phyloP scores from a whole-genome alignment of 2,888 invertebrate species.

The Nomada hirtipes region DNA sequence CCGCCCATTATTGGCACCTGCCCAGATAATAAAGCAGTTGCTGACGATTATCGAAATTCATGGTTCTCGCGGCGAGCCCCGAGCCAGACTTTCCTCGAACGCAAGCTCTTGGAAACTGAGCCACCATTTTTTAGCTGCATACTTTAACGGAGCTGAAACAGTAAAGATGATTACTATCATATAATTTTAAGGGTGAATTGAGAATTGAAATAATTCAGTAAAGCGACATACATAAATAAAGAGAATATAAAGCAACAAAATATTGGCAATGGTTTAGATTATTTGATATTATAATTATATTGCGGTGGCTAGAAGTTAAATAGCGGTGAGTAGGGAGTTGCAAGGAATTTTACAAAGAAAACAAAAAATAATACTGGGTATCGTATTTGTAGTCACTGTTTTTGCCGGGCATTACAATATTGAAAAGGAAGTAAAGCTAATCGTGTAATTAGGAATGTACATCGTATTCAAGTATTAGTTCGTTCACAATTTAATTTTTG shows the following conservation, averaged over 20 bases:
- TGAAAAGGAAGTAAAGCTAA: neutral
- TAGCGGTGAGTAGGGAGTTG: no score
- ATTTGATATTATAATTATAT: no score
- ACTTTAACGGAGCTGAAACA: neutral
- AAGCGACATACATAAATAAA: neutral
- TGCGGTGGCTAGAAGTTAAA: no score
- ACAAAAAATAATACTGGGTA: no score
- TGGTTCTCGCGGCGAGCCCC: slow-evolving; percentile 51
- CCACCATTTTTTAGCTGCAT: neutral
- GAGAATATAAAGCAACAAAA: no score
- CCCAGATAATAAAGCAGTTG: slow-evolving; percentile 78
- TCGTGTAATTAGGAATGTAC: neutral
- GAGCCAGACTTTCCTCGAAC: slow-evolving; percentile 62
- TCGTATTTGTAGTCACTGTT: no score
- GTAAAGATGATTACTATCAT: neutral
- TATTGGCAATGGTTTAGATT: no score
- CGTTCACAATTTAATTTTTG: neutral
- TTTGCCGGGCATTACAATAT: neutral
- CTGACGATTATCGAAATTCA: slow-evolving; percentile 78
- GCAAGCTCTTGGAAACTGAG: slow-evolving; percentile 43
- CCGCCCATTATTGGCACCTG: slow-evolving; percentile 77
- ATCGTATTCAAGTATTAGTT: neutral
- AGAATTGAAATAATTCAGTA: neutral
- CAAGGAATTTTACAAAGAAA: no score
- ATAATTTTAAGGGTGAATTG: neutral